Evolutionary conservation across 2,113 vertebrate species (phyloP).

Genomic region (Syngnathus floridae): DNA sequence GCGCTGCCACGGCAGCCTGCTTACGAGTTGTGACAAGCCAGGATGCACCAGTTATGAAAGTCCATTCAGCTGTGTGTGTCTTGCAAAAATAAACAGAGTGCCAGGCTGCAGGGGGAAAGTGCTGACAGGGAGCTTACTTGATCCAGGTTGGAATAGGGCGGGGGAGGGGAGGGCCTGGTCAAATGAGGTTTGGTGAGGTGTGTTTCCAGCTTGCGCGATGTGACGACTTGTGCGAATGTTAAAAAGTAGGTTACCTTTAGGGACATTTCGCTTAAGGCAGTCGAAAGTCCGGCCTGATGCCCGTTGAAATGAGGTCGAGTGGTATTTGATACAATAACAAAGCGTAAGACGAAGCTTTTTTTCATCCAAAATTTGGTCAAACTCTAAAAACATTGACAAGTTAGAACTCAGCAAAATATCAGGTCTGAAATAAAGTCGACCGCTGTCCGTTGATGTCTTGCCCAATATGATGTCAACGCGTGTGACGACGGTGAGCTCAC

Average conservation of each 20-base stretch:
- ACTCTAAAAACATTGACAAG: too few relatives aligned
- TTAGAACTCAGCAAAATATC: background rate
- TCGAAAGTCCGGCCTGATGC: background rate
- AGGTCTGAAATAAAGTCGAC: background rate
- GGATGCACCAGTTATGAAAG: constrained; percentile 69
- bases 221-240: background rate
- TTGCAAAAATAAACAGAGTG: constrained; percentile 73
- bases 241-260: background rate
- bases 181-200: background rate
- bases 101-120: constrained; percentile 63
- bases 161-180: constrained; percentile 32
- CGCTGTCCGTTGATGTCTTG: background rate
- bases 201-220: background rate
- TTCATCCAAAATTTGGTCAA: too few relatives aligned
- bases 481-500: too few relatives aligned
- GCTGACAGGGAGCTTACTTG: constrained; percentile 71
- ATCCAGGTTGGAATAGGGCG: constrained; percentile 63
- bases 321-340: background rate
- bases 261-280: background rate
- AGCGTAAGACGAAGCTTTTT: too few relatives aligned
- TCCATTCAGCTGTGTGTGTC: constrained; percentile 68
- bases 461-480: background rate
- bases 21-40: constrained; percentile 75
- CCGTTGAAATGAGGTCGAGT: background rate
- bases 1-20: constrained; percentile 47